Conservation (phyloP, 2,888 invertebrate species). For the Drosophila setosimentum region DNA sequence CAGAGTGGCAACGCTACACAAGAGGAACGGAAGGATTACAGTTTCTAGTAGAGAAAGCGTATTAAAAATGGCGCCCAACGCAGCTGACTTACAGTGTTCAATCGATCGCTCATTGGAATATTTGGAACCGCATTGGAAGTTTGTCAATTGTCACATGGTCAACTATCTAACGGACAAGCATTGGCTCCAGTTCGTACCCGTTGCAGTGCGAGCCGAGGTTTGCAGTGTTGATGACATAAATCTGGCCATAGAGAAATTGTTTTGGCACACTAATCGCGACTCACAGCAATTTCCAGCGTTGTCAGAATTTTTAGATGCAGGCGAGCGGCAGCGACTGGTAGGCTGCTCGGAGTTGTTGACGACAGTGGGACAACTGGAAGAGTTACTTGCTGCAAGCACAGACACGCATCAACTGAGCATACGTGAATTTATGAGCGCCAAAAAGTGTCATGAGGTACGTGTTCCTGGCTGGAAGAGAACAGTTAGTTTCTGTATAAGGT, state of each 20-base stretch:
- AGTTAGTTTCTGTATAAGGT: not conserved
- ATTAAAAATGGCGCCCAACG: slow-evolving; percentile 44
- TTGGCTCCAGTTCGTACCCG: slow-evolving; percentile 88
- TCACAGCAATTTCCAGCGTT: slow-evolving; percentile 51
- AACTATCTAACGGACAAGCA: slow-evolving; percentile 89
- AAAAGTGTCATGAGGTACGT: slow-evolving; percentile 92
- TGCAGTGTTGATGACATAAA: slow-evolving; percentile 83
- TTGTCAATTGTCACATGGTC: slow-evolving; percentile 92
- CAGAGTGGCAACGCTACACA: slow-evolving; percentile 8
- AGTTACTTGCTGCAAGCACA: slow-evolving; percentile 48
- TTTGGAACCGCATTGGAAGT: slow-evolving; percentile 87
- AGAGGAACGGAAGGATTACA: slow-evolving; percentile 68
- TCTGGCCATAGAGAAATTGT: slow-evolving; percentile 85
- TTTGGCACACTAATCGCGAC: slow-evolving; percentile 84
- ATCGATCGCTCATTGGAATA: slow-evolving; percentile 87
- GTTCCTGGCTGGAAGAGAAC: not conserved
- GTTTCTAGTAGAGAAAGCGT: slow-evolving; percentile 55
- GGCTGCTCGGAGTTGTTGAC: slow-evolving; percentile 65
- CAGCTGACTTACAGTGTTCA: slow-evolving; percentile 80
- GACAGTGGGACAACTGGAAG: slow-evolving; percentile 81
- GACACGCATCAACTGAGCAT: slow-evolving; percentile 80
- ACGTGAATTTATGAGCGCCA: slow-evolving; percentile 91
- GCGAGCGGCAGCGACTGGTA: slow-evolving; percentile 61
- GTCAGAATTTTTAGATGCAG: slow-evolving; percentile 56
- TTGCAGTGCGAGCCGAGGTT: slow-evolving; percentile 86